These are phyloP conservation scores for Pocillopora grandis DNA, from an alignment of 92 coral and sea anemone genomes.

Conservation along the genomic window DNA sequence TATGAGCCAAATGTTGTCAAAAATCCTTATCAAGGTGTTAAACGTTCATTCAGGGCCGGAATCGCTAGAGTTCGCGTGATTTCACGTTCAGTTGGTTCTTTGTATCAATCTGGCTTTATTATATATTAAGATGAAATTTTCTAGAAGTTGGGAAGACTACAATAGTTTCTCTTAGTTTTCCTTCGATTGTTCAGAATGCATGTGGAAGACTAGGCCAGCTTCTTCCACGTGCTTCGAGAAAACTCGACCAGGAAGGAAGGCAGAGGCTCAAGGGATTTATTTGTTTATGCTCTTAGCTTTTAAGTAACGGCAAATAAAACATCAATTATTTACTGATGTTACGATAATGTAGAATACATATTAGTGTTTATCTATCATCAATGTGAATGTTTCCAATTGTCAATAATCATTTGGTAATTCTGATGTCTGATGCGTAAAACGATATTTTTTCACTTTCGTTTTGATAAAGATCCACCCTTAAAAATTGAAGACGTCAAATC, in stretches of 20 bases:
- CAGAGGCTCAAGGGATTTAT: constrained; percentile 3
- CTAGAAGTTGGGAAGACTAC: neutral
- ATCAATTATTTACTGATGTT: neutral
- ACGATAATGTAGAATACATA: too few species aligned
- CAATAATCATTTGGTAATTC: too few species aligned
- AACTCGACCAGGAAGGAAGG: neutral
- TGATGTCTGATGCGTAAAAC: too few species aligned
- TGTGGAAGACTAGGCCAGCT: too few species aligned
- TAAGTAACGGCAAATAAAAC: neutral
- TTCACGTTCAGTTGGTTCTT: neutral
- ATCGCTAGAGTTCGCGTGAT: neutral
- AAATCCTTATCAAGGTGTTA: neutral
- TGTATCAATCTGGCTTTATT: neutral
- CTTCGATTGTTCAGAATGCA: too few species aligned
- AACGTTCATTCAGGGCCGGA: neutral
- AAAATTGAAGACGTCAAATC: too few species aligned
- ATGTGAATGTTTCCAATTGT: too few species aligned
- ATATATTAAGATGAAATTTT: too few species aligned
- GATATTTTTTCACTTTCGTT: too few species aligned
- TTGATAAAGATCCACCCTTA: too few species aligned
- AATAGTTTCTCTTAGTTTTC: neutral
- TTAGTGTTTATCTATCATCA: too few species aligned
- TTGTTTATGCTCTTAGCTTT: neutral
- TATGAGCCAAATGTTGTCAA: neutral
- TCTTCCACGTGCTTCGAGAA: too few species aligned